Evolutionary conservation across 2,888 invertebrate species (phyloP), one percentile per base, ranked within the genome.

Genomic region (Diaperis boleti): DNA sequence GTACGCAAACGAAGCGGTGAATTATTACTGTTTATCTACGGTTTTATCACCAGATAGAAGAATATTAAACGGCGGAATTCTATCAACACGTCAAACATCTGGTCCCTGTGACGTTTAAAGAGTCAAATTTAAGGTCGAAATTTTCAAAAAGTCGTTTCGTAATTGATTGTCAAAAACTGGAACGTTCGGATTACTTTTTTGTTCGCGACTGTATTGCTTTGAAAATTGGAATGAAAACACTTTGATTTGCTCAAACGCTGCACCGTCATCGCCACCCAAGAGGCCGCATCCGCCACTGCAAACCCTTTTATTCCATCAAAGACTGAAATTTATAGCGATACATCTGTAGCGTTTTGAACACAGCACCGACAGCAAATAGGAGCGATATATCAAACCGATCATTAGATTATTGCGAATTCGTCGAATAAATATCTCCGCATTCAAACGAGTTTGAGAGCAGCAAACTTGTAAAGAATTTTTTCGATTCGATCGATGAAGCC

Each of bases 311-410:
- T 47, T 47, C 31, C 47, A 47, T 47, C 47, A 47, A 47, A 47
- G 47, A 10, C 17, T 29, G 31, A 47, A 47, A 47, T 47, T 47
- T 47, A 47, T 47, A 22, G 29, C 13, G 11, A 47, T 14, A 26
- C 47, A 47, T 47, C 47, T 47, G 47, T 47, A 47, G 31, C 47
- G 17, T 47, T 47, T 29, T 47, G 47, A 47, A 22, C 29, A 31
- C 26, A 10, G 15, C 15, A 47, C 14, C 31, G 26, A n/a, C 29
- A 47, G 31, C 31, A 49, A 49, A 49, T 49, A 49, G 33, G 17
- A 33, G 49, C 35, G 31, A 49, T 49, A 49, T 49, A 35, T 49
- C 49, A 49, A 49, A 17, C 35, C 17, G 49, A 49, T 49, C 49
- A 49, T 49, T 49, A 49, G 49, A 49, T 49, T 49, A 49, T 49